phyloP scores from a whole-genome alignment of 2,888 invertebrate species.

The Thelaira solivaga region DNA sequence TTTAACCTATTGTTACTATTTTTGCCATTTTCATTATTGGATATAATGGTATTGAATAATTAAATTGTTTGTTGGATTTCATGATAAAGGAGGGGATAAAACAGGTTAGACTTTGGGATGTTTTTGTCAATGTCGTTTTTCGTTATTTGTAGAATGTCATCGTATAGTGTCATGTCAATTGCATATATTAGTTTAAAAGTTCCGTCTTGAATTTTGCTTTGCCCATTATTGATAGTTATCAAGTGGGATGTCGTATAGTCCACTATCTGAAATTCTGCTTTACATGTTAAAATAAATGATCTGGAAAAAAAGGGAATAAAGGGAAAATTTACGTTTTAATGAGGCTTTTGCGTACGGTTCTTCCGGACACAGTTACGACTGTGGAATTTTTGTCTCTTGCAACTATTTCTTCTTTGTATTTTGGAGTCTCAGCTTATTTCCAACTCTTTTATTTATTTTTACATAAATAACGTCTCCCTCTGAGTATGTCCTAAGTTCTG shows the following conservation, averaged over 20 bases:
- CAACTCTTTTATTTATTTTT: constrained; percentile 12
- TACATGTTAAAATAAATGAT: constrained; percentile 14
- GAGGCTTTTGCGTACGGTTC: constrained; percentile 8
- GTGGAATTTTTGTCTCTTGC: constrained; percentile 20
- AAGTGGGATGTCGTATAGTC: too few species aligned
- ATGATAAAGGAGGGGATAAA: constrained; percentile 18
- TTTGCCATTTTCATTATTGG: neutral
- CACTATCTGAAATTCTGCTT: neutral
- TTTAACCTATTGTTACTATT: neutral
- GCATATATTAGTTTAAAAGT: neutral
- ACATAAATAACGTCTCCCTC: constrained; percentile 21
- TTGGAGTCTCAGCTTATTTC: constrained; percentile 8
- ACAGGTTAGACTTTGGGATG: neutral
- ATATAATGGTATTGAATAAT: neutral
- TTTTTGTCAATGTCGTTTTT: neutral
- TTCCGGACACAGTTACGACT: constrained; percentile 6
- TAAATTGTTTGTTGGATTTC: constrained; percentile 10
- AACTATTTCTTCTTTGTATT: constrained; percentile 10
- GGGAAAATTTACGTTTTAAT: neutral
- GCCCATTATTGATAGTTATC: constrained; percentile 4
- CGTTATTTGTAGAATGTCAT: neutral
- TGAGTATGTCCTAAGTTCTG: neutral
- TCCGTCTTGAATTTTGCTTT: constrained; percentile 18
- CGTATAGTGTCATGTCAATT: constrained; percentile 10
- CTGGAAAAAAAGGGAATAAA: neutral